Conservation (phyloP, 1,140 invertebrate species). For the Drosophila nebulosa region DNA sequence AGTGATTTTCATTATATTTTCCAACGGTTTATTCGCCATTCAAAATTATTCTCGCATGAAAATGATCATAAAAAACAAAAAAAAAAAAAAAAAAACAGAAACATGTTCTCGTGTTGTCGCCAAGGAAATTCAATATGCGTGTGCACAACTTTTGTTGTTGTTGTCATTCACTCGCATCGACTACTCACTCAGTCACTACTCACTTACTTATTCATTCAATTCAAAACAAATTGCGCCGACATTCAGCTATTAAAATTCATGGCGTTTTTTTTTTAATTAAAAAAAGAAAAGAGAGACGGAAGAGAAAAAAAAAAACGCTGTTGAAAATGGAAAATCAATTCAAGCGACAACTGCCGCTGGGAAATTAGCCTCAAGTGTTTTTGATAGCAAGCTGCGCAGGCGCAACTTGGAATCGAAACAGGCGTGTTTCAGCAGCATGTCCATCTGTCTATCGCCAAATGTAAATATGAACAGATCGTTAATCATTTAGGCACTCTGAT, state of each 20-base stretch:
- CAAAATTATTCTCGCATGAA: constrained; percentile 70
- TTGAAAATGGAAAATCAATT: constrained; percentile 29
- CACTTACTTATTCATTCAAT: constrained; percentile 43
- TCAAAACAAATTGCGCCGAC: constrained; percentile 45
- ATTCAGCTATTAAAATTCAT: constrained; percentile 40
- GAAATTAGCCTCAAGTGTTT: constrained; percentile 71
- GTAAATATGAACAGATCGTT: background rate
- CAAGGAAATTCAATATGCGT: constrained; percentile 67
- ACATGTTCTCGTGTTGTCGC: constrained; percentile 60
- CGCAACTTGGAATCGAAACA: constrained; percentile 19
- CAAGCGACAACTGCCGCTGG: constrained; percentile 42
- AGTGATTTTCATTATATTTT: constrained; percentile 48
- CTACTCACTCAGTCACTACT: constrained; percentile 20
- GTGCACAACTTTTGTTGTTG: constrained; percentile 36
- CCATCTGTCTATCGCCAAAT: constrained; percentile 46
- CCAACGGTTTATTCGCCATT: constrained; percentile 61
- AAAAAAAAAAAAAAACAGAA: constrained; percentile 72
- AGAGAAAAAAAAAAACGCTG: background rate
- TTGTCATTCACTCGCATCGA: constrained; percentile 20
- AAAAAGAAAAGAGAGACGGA: constrained; percentile 18
- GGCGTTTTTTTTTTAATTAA: constrained; percentile 67
- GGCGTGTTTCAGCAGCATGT: constrained; percentile 13
- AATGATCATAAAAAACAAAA: constrained; percentile 55
- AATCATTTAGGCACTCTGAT: constrained; percentile 44
- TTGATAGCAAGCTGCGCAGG: constrained; percentile 56